Conservation (phyloP, 2,888 invertebrate genomes). For the Lepidochitona cinerea region DNA sequence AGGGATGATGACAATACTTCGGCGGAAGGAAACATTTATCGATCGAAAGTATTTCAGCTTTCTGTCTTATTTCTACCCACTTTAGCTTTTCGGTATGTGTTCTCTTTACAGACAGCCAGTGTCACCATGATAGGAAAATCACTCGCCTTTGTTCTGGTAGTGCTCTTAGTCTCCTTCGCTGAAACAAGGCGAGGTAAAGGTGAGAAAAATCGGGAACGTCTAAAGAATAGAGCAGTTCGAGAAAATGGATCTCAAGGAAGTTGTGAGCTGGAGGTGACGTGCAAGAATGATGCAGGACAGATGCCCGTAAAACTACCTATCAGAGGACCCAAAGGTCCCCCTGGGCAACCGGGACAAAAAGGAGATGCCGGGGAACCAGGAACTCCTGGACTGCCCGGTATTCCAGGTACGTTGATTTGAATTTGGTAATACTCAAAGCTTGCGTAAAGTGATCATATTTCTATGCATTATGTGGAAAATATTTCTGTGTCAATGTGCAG, state of each 20-base stretch:
- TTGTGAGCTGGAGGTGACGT: constrained; percentile 54
- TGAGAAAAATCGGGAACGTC: background rate
- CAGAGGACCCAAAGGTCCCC: constrained; percentile 60
- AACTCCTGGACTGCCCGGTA: constrained; percentile 49
- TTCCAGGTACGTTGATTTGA: constrained; percentile 44
- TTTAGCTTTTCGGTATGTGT: background rate
- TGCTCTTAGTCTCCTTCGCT: background rate
- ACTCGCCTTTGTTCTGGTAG: background rate
- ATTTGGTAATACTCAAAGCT: too few relatives aligned
- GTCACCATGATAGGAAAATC: background rate
- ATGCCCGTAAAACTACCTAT: constrained; percentile 59
- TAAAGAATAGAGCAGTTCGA: background rate
- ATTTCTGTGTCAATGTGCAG: too few relatives aligned
- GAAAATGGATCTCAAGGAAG: constrained; percentile 24
- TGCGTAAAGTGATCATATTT: too few relatives aligned
- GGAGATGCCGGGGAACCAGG: constrained; percentile 58
- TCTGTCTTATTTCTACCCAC: too few relatives aligned
- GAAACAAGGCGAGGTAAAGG: background rate
- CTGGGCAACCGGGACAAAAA: constrained; percentile 53
- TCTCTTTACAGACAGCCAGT: background rate
- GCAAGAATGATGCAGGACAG: constrained; percentile 37
- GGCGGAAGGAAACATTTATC: too few relatives aligned
- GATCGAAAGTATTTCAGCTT: too few relatives aligned
- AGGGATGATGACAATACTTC: too few relatives aligned
- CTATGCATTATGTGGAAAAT: too few relatives aligned